These are phyloP conservation scores for Heliconius hortense DNA, from an alignment of 2,888 invertebrate species.

Conservation along the genomic window DNA sequence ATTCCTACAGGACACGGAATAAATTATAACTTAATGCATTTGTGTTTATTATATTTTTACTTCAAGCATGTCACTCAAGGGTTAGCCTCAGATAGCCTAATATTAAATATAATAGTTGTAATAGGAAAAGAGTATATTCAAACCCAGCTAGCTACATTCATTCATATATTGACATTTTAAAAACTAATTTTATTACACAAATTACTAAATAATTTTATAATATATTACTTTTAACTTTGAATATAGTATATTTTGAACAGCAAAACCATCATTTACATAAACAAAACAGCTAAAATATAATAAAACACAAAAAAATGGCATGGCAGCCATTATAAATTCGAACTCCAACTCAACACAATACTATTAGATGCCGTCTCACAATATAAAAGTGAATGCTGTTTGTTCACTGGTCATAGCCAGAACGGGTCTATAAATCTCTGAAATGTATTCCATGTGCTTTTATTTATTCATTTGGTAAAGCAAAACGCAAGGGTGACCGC, in stretches of 20 bases:
- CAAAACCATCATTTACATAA: not conserved
- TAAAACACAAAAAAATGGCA: not conserved
- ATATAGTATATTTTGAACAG: not conserved
- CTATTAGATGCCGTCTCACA: conserved; percentile 37
- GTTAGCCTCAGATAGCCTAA: too few species aligned
- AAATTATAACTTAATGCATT: too few species aligned
- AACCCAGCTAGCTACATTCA: too few species aligned
- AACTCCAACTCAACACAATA: conserved; percentile 26
- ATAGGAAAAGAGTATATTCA: too few species aligned
- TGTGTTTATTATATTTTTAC: too few species aligned
- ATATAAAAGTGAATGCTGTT: conserved; percentile 43
- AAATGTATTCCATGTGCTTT: conserved; percentile 40
- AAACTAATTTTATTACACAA: too few species aligned
- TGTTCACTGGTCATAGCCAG: conserved; percentile 38
- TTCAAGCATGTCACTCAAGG: too few species aligned
- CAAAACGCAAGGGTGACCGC: conserved; percentile 22
- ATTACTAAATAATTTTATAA: too few species aligned
- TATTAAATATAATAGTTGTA: too few species aligned
- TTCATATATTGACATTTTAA: too few species aligned
- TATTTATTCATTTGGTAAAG: conserved; percentile 36
- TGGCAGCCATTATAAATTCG: not conserved
- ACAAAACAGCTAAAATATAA: not conserved
- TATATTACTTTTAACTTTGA: too few species aligned
- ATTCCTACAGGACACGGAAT: too few species aligned
- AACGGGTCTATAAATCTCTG: conserved; percentile 43